Conservation (phyloP, 1,140 invertebrate genomes). For the Drosophila busckii region DNA sequence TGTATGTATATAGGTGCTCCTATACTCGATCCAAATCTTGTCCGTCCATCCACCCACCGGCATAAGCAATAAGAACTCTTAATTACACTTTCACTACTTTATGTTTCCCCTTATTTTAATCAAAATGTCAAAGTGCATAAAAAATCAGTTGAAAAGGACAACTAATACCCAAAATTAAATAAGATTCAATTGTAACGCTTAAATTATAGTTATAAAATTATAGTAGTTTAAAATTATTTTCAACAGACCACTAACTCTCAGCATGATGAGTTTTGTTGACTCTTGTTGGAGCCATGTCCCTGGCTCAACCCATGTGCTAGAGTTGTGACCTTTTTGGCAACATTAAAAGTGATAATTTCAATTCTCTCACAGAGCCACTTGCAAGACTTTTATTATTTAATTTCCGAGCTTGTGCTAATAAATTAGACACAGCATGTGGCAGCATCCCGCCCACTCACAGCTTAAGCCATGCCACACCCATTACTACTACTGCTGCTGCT, state of each 20-base stretch:
- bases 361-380: conserved; percentile 49
- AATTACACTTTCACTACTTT: no score
- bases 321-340: conserved; percentile 70
- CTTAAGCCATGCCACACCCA: conserved; percentile 31
- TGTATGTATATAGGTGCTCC: no score
- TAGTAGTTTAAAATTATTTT: conserved; percentile 61
- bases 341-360: conserved; percentile 73
- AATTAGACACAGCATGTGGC: conserved; percentile 56
- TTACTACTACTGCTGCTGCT: neutral
- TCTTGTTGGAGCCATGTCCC: conserved; percentile 11
- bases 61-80: no score
- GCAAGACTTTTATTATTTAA: conserved; percentile 71
- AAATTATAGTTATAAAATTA: conserved; percentile 43
- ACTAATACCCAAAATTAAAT: no score
- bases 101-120: no score
- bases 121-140: no score
- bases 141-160: no score
- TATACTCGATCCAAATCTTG: no score
- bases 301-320: conserved; percentile 9
- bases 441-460: conserved; percentile 18
- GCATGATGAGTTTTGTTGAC: conserved; percentile 17
- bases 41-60: no score
- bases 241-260: conserved; percentile 66
- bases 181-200: conserved; percentile 49
- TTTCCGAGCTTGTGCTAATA: conserved; percentile 60